Base-by-base conservation (phyloP, 2,888 invertebrate species). In the Perizoma affinitatum region DNA sequence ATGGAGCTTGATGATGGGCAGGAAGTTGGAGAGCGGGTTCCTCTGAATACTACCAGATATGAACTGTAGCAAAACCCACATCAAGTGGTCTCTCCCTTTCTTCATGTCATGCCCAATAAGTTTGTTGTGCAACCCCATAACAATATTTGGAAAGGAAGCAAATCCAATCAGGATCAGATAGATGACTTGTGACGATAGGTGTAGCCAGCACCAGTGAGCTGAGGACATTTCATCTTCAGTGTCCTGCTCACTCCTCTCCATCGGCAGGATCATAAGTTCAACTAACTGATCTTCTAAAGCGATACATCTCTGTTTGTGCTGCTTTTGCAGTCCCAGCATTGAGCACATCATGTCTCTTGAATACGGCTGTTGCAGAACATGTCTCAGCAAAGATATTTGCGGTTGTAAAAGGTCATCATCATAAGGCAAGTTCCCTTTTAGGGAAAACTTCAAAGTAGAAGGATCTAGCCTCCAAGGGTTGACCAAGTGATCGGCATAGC, bases 1-100 rank as follows among this genome's bases (percentile, higher is more conserved):
- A 84, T 98, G 98, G 8, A 99, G 92, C 80, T 97, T 96, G 73
- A 98, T 94, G 63, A 98, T 97, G 0, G 98, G 97, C 65, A 98
- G 88, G 78, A 98, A 98, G 82, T 97, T 97, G 0, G 96, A 95
- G 49, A 97, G 87, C 0, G 98, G 97, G 88, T 98, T 98, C 72
- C 98, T 95, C 83, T 98, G 98, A 75, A 98, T 98, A 78, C 98
- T 98, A 51, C 98, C 98, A 0, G 99, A 98, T 73, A 99, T 97
- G 78, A 98, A 99, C 88, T 99, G 99, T 46, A 99, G 90, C 11
- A 99, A 90, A 22, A 98, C 97, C 99, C 99, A 99, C 99, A 99
- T 99, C n/a, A 99, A 91, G 76, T 99, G 98, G 87, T 99, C 99
- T 50, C 99, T 93, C 0, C 98, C 98, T 84, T 97, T 97, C 63